Conservation (phyloP, 2,888 invertebrate genomes). For the Caenorhabditis zanzibari region DNA sequence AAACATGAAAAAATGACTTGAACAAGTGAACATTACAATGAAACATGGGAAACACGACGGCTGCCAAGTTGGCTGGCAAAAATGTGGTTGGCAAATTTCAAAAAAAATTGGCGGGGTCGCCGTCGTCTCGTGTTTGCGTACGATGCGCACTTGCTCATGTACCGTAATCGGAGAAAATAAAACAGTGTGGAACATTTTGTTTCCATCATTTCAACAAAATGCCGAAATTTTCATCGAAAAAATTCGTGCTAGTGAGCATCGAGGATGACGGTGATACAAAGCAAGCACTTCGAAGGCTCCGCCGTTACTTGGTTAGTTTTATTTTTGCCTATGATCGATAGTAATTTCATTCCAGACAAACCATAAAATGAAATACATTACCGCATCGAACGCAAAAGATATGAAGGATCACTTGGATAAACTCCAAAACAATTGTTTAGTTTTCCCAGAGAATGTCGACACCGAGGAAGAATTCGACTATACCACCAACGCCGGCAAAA, state of each 20-base stretch:
- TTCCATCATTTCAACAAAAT: background rate
- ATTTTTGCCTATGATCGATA: background rate
- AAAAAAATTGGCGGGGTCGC: no score
- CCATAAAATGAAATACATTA: conserved; percentile 24
- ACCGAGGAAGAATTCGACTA: background rate
- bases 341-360: conserved; percentile 8
- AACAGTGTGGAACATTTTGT: no score
- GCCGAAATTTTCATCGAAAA: conserved; percentile 23
- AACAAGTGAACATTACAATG: no score
- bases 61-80: no score
- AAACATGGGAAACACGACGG: no score
- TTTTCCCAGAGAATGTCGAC: conserved; percentile 1
- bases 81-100: no score
- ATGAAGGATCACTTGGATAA: conserved; percentile 38
- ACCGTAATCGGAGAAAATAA: conserved; percentile 18
- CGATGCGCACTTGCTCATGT: background rate
- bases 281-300: conserved; percentile 23
- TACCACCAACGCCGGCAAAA: background rate
- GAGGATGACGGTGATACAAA: conserved; percentile 21
- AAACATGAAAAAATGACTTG: background rate
- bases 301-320: conserved; percentile 52
- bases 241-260: conserved; percentile 31
- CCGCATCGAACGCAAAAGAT: conserved; percentile 27
- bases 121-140: conserved; percentile 16
- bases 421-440: background rate